Percentiles rank a stretch among this genome's conserved stretches.
phyloP scores from a whole-genome alignment of 2,888 invertebrate species.

The Lasioglossum calceatum region DNA sequence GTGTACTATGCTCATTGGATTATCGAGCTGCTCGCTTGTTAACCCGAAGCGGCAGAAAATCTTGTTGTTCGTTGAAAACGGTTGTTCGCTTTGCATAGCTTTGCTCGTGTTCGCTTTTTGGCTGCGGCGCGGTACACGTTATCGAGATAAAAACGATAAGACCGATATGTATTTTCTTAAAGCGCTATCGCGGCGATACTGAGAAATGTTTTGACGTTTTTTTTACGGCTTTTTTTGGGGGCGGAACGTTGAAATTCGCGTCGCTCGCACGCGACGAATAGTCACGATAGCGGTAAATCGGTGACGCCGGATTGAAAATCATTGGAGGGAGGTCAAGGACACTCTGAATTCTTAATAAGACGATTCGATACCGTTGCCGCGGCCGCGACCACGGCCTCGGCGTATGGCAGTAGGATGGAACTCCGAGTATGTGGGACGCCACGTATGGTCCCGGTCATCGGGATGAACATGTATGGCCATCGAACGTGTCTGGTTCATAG shows the following conservation, averaged over 20 bases:
- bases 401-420: constrained; percentile 63
- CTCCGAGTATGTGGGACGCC: constrained; percentile 77
- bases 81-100: constrained; percentile 18
- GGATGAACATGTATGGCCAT: constrained; percentile 78
- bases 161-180: neutral
- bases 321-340: constrained; percentile 70
- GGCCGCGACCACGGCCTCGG: constrained; percentile 59
- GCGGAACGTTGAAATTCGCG: neutral
- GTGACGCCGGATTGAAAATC: constrained; percentile 50
- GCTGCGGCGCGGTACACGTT: neutral
- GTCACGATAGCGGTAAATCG: constrained; percentile 33
- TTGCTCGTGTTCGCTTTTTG: neutral
- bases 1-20: constrained; percentile 29
- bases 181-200: neutral
- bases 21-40: constrained; percentile 37
- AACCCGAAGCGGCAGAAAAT: constrained; percentile 15
- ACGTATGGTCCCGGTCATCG: constrained; percentile 75
- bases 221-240: neutral
- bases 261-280: neutral
- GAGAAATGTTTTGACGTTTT: neutral
- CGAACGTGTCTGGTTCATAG: constrained; percentile 58
- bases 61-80: constrained; percentile 37
- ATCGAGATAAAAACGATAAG: constrained; percentile 12
- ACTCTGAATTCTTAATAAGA: constrained; percentile 78
- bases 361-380: constrained; percentile 76